These are phyloP conservation scores for Drosophila ustulata DNA, from an alignment of 2,888 invertebrate species.

Conservation along the genomic window DNA sequence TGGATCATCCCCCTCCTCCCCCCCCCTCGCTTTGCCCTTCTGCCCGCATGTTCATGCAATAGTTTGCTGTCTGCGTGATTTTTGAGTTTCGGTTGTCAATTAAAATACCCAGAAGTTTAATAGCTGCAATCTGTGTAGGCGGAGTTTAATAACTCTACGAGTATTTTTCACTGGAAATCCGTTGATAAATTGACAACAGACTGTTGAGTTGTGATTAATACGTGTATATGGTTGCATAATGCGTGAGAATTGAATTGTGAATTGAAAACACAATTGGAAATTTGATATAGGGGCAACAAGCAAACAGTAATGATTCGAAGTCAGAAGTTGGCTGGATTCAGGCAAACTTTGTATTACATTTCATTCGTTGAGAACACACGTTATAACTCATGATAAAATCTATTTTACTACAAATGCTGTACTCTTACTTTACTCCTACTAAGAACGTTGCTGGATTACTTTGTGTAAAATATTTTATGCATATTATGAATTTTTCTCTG, in stretches of 20 bases:
- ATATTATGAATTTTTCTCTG: slow-evolving; percentile 2
- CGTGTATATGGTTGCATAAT: not conserved
- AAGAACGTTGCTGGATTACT: not conserved
- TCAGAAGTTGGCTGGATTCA: not conserved
- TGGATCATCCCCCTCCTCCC: slow-evolving; percentile 5
- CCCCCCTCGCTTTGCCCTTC: not conserved
- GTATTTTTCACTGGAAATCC: slow-evolving; percentile 10
- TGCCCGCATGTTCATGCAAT: slow-evolving; percentile 75
- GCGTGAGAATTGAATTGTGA: slow-evolving; percentile 1
- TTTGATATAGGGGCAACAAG: slow-evolving; percentile 25
- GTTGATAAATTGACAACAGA: slow-evolving; percentile 18
- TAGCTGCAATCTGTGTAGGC: slow-evolving; percentile 33
- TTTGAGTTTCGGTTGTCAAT: slow-evolving; percentile 63
- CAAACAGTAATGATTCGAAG: not conserved
- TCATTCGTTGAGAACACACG: not conserved
- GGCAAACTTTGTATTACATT: not conserved
- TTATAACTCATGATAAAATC: not conserved
- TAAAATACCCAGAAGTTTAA: slow-evolving; percentile 42
- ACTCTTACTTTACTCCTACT: not conserved
- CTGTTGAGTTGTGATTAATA: slow-evolving; percentile 29
- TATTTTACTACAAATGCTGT: too few relatives aligned
- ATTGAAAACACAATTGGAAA: slow-evolving; percentile 14
- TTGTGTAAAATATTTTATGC: not conserved
- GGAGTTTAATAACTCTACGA: slow-evolving; percentile 14
- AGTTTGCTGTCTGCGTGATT: slow-evolving; percentile 57